Evolutionary conservation across 1,140 invertebrate genomes (phyloP).

Genomic region (Procambarus virginalis): DNA sequence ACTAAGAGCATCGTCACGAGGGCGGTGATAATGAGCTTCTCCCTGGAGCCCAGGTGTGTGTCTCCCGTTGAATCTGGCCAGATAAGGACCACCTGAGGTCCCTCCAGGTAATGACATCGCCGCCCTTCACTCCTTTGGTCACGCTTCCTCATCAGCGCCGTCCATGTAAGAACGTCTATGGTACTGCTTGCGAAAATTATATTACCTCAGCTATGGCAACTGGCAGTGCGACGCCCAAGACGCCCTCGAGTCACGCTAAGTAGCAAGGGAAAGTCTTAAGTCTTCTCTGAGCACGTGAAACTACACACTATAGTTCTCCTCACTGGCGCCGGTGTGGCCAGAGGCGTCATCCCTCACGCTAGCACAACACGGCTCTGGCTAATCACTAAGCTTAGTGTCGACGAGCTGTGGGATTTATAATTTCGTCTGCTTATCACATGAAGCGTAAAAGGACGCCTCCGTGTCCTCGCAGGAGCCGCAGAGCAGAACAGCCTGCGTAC

Average conservation of each 20-base stretch:
- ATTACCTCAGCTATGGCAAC: not conserved
- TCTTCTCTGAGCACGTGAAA: not conserved
- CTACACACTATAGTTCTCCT: not conserved
- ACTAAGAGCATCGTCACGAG: not conserved
- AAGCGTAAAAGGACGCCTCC: conserved; percentile 54
- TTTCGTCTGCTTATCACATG: conserved; percentile 66
- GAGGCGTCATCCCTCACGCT: not conserved
- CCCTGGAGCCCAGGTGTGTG: not conserved
- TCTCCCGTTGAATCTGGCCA: not conserved
- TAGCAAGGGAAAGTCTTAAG: not conserved
- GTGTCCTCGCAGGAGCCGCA: conserved; percentile 61
- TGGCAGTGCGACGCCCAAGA: not conserved
- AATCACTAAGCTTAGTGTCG: not conserved
- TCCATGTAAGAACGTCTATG: not conserved
- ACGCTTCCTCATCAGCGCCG: not conserved
- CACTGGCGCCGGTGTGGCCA: not conserved
- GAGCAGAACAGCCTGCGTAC: no score
- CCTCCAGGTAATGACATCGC: not conserved
- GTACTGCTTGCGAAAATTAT: not conserved
- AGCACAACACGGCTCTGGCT: not conserved
- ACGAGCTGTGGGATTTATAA: conserved; percentile 42
- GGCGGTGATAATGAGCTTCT: not conserved
- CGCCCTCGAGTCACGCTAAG: not conserved
- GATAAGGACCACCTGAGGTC: not conserved
- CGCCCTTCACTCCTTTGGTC: not conserved